Base-by-base conservation (phyloP, 1,140 invertebrate genomes). In the Leptonema lineaticorne region DNA sequence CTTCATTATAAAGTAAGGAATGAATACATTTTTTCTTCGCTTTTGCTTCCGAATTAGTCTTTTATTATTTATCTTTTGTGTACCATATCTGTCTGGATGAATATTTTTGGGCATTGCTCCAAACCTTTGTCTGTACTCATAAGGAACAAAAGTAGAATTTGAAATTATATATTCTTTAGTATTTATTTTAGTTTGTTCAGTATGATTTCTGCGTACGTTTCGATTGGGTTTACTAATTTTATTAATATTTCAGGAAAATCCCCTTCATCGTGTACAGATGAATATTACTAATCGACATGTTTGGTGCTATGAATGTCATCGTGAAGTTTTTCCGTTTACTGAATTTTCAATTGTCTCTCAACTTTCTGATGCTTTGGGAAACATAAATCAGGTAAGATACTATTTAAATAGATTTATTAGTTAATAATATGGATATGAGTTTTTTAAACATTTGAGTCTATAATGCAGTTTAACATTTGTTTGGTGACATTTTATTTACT, bases 231-330 rank as follows among this genome's bases (percentile, higher is more conserved):
- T 18, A 26, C 24, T 53, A 9, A 28, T 18, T 28, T 59, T 59
- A 9, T 59, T 14, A 8, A 2, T 29, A 28, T 83, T 83, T 9
- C 75, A 89, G 82, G 85, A 87, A 70, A 84, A 85, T 68, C 84
- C 86, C n/a, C 77, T 78, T 16, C 94, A 96, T 78, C 89, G 87
- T 72, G 82, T 94, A 63, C 91, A 93, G 71, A 88, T 95, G 84
- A 95, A 95, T 78, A 78, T 95, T 41, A 88, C 88, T 1, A 93
- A 90, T 0, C 85, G 90, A 66, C 81, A 92, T 70, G 86, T 95
- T 73, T 95, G 93, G 92, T 96, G 94, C 81, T 92, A 93, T 73
- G 75, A 84, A 27, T 96, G 93, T 83, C 86, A 93, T 81, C 80
- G 74, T 85, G 95, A 87, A 86, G 93, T 80, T 76, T 89, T 79